Conservation (phyloP, 2,888 invertebrate genomes). For the Drosophila histrio region DNA sequence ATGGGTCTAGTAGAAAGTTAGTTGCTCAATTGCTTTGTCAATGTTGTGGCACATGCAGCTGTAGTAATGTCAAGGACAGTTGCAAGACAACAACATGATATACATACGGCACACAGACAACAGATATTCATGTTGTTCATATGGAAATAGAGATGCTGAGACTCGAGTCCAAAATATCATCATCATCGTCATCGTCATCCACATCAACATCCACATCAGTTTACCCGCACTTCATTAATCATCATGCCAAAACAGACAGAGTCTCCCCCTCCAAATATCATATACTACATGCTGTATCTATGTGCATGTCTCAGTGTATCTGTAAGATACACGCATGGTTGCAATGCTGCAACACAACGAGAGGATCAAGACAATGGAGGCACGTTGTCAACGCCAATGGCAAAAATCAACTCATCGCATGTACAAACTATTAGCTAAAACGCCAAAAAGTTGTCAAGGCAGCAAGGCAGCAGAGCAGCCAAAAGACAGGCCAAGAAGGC, state of each 20-base stretch:
- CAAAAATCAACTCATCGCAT: conserved; percentile 70
- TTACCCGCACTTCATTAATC: conserved; percentile 84
- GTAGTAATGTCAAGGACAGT: conserved; percentile 54
- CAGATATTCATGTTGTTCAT: conserved; percentile 43
- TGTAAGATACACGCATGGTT: conserved; percentile 46
- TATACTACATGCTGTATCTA: conserved; percentile 14
- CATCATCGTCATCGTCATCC: conserved; percentile 22
- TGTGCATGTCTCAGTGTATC: conserved; percentile 7
- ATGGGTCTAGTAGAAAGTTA: conserved; percentile 51
- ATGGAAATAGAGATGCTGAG: conserved; percentile 33
- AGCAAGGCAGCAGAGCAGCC: background rate
- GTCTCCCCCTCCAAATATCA: conserved; percentile 38
- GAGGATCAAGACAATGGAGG: conserved; percentile 51
- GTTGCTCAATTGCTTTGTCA: conserved; percentile 46
- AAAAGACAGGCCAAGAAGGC: background rate
- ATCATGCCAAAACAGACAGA: conserved; percentile 81
- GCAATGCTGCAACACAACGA: conserved; percentile 49
- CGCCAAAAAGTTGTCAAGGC: conserved; percentile 65
- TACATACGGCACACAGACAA: conserved; percentile 21
- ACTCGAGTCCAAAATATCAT: conserved; percentile 22
- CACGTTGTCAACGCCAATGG: conserved; percentile 57
- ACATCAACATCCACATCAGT: conserved; percentile 24
- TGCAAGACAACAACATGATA: conserved; percentile 25
- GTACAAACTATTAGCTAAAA: conserved; percentile 77
- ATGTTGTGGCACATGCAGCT: conserved; percentile 47